Evolutionary conservation across 2,888 invertebrate genomes (phyloP), one percentile per base, ranked within the genome.

Genomic region (Cephus runcator): DNA sequence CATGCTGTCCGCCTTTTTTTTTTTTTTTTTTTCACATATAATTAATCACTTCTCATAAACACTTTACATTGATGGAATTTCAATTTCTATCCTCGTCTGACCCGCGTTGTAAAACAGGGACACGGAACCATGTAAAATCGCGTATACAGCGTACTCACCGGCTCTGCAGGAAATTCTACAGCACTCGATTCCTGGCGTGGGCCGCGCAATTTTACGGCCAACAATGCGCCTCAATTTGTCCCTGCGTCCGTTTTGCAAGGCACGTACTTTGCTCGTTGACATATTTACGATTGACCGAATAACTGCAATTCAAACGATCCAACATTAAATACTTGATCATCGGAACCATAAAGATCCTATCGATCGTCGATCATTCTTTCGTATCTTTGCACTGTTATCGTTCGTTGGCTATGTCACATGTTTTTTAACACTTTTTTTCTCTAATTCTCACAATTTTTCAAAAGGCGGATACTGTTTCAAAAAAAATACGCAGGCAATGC

Each of bases 101-200:
- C 15, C 15, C 56, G 56, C 9, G 6, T 9, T 15, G 40, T 15
- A 9, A 56, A 23, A 9, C 56, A 9, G 2, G 56, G 23, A 56
- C 56, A 2, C 6, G 15, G 6, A 23, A 0, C 4, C 56, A 9
- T 56, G 56, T 23, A 56, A 56, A 56, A 56, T 0, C 2, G 0
- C 12, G 0, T 23, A 23, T 2, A 9, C 6, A 9, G 23, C 1
- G 0, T 2, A 56, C 56, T 56, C 56, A 56, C 56, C 56, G 2
- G 75, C 71, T 35, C 78, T 69, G 36, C 78, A 78, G n/a, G 78
- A 78, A 34, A 78, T 56, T 35, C 73, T 78, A 73, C 78, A 78
- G 34, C 78, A 78, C 68, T 78, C 78, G 15, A 71, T 69, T n/a
- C 36, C 40, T 1, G 34, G 69, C 1, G 77, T 69, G 12, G 69